Base-by-base conservation (phyloP, 1,140 invertebrate genomes). In the Drosophila punjabiensis region DNA sequence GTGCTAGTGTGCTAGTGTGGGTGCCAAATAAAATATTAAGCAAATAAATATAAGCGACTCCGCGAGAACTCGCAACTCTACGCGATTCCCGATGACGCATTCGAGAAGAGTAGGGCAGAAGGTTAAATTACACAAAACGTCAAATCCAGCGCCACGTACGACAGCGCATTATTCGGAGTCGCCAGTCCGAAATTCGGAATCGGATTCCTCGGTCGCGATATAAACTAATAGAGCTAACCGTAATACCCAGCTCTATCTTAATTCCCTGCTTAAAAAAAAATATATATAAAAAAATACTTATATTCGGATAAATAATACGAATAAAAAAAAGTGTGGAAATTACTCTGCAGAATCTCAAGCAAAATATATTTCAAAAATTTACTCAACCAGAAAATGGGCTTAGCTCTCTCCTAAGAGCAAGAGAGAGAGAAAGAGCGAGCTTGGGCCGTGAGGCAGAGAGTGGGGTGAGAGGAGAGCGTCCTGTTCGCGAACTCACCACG, bases 81-180 rank as follows among this genome's bases (percentile, higher is more conserved):
- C 37, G 35, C 62, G 70, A 74, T 62, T 74, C 76, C 79, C 87
- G 86, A 90, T 90, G 86, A 90, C 86, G 86, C 86, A 90, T 90
- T 76, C 79, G 70, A 86, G 89, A 62, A 71, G 70, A 92, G 89
- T 92, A 92, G 89, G 89, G 82, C 84, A 92, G 89, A 92, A 92
- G 89, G 88, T 92, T 92, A 91, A 89, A 86, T 83, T 92, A 89
- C 84, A 88, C 84, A 88, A 81, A 84, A 87, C 76, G 60, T 55
- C 84, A 82, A 76, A 82, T 50, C 70, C 55, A 39, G 11, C 76
- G 76, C 76, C 76, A 79, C 78, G 68, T 80, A 73, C 67, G 24
- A 80, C 55, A 50, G 68, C 53, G 50, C 39, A 10, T 16, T 39
- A 39, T 80, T 80, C 78, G 78, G 77, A 79, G 24, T 79, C 60